Percentiles rank a stretch among this genome's conserved stretches.
Evolutionary conservation across 1,140 invertebrate species (phyloP).

Genomic region (Pseudomyrmex pallidus): DNA sequence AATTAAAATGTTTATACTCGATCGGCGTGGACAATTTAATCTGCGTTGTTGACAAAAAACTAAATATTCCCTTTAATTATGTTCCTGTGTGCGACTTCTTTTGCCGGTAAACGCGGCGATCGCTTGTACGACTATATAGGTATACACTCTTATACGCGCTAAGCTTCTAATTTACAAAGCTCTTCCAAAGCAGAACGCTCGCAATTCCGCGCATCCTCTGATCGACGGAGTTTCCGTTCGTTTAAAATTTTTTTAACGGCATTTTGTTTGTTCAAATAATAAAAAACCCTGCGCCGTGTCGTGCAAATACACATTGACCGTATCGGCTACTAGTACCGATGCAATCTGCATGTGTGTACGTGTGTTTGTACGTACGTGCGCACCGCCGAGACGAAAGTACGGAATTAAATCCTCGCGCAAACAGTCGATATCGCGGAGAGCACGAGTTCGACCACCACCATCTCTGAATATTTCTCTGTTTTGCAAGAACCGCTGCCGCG

Average conservation of each 20-base stretch:
- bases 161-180: constrained; percentile 32
- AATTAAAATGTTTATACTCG: constrained; percentile 18
- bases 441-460: constrained; percentile 15
- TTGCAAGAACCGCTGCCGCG: constrained; percentile 5
- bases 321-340: constrained; percentile 12
- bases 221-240: constrained; percentile 14
- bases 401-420: constrained; percentile 50
- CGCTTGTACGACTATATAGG: neutral
- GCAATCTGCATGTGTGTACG: neutral
- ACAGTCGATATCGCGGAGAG: constrained; percentile 48
- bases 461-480: constrained; percentile 56
- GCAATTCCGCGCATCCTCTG: neutral
- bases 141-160: constrained; percentile 36
- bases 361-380: neutral
- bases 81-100: neutral
- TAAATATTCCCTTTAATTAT: constrained; percentile 42
- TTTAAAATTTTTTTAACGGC: constrained; percentile 47
- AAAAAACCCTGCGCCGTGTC: constrained; percentile 20
- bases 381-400: constrained; percentile 30
- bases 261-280: constrained; percentile 48
- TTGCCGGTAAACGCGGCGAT: neutral
- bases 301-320: constrained; percentile 41
- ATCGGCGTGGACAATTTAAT: constrained; percentile 41
- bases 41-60: constrained; percentile 19
- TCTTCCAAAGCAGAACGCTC: constrained; percentile 11